These are phyloP conservation scores for Prietella phreatophila DNA, from an alignment of 2,113 vertebrate genomes.

Conservation along the genomic window DNA sequence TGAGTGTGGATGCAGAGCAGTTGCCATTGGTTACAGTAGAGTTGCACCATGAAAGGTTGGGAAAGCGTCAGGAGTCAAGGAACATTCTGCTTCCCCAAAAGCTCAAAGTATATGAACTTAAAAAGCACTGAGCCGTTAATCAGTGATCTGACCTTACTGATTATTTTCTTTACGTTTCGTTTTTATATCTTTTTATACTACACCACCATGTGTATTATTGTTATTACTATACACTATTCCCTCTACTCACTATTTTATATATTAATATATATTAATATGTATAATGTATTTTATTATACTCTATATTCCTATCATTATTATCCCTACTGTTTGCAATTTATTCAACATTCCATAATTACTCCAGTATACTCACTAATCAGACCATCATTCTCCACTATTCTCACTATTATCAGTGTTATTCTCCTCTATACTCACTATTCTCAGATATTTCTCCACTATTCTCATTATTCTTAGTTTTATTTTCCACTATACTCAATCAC, in stretches of 20 bases:
- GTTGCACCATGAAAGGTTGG: conserved; percentile 44
- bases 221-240: no score
- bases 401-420: no score
- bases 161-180: not conserved
- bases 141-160: not conserved
- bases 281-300: not conserved
- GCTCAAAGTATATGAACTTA: conserved; percentile 11
- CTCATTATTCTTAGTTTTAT: no score
- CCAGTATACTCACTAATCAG: no score
- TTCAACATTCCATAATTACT: not conserved
- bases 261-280: no score
- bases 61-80: not conserved
- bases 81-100: conserved; percentile 24
- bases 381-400: no score
- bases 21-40: conserved; percentile 39
- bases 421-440: no score
- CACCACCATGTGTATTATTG: not conserved
- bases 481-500: no score
- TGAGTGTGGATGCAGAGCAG: not conserved
- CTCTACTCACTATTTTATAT: no score
- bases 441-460: no score
- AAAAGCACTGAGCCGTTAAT: not conserved
- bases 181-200: not conserved
- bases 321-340: not conserved
- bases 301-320: not conserved